A percentile compares a stretch with the other conserved stretches of the same genome.
phyloP scores from a whole-genome alignment of 2,797 vertebrate genomes.

The Danio jaintianensis region DNA sequence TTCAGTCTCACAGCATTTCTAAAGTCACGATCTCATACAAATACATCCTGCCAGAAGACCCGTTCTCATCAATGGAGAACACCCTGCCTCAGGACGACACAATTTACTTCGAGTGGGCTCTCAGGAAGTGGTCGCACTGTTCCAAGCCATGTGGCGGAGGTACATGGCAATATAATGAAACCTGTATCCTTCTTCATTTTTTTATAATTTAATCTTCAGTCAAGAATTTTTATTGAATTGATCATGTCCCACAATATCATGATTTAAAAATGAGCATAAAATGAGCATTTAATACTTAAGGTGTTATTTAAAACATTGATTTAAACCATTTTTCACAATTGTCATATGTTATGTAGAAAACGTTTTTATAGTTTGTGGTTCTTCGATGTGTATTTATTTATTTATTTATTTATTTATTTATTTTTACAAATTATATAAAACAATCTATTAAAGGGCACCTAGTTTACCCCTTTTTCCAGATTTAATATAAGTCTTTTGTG shows the following conservation, averaged over 20 bases:
- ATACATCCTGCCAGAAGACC: conserved; percentile 92
- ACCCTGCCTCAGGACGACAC: conserved; percentile 90
- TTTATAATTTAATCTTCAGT: too few relatives aligned
- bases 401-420: too few relatives aligned
- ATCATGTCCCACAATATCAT: not conserved
- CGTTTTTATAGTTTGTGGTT: not conserved
- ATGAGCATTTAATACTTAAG: not conserved
- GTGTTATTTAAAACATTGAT: not conserved
- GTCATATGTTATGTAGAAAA: not conserved
- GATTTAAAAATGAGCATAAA: not conserved
- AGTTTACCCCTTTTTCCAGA: too few relatives aligned
- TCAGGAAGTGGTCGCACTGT: conserved; percentile 96
- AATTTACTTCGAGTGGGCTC: conserved; percentile 90
- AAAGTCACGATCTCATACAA: conserved; percentile 95
- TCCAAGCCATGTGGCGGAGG: conserved; percentile 96
- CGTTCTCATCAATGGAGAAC: conserved; percentile 85
- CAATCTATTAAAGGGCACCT: too few relatives aligned
- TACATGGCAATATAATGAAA: conserved; percentile 59
- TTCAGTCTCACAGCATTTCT: conserved; percentile 82
- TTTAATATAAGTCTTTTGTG: too few relatives aligned
- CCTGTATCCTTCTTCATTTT: too few relatives aligned
- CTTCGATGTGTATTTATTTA: too few relatives aligned
- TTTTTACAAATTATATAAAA: too few relatives aligned
- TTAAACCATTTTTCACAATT: not conserved
- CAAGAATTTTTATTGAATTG: not conserved